Base-by-base conservation (phyloP, 2,797 vertebrate genomes). In the Valencia hispanica region DNA sequence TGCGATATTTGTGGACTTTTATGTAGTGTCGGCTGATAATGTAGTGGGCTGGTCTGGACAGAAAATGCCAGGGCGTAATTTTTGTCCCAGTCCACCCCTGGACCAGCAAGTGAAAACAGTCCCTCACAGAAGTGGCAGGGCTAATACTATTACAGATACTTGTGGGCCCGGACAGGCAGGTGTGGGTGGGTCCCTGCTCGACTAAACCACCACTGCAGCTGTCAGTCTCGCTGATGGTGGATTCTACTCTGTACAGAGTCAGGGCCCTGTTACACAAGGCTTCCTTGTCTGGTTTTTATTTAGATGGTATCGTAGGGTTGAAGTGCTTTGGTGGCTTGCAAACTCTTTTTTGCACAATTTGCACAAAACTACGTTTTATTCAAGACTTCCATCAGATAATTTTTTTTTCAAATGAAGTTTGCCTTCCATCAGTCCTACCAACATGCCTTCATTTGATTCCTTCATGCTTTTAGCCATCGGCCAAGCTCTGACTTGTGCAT, bases 111-210 rank as follows among this genome's bases (percentile, higher is more conserved):
- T 1, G 57, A 32, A 14, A 59, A 32, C 7, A 55, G n/a, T 27
- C n/a, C 11, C 11, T 27, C 53, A 57, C 81, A 74, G 75, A 73
- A 17, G 15, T 76, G 32, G 74, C 77, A 79, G 74, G 41, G 20
- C 11, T 72, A 15, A 2, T 25, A n/a, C n/a, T n/a, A n/a, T n/a
- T n/a, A n/a, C 68, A 78, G 50, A 72, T 68, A 50, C 30, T 59
- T 70, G 68, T 1, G 3, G 9, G 59, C 72, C 74, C 48, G 70
- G 70, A 30, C 53, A 55, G 32, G 70, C 27, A 70, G 55, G 18
- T 70, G 71, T 72, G 39, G 34, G 34, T 66, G 73, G 63, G 55
- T 1, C 7, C 66, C 57, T 43, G 25, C 45, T 22, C 39, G 36
- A 68, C 34, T 73, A 0, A 57, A 51, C 41, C 65, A 70, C 79